phyloP scores from a whole-genome alignment of 2,113 vertebrate species.

The Galemys pyrenaicus region DNA sequence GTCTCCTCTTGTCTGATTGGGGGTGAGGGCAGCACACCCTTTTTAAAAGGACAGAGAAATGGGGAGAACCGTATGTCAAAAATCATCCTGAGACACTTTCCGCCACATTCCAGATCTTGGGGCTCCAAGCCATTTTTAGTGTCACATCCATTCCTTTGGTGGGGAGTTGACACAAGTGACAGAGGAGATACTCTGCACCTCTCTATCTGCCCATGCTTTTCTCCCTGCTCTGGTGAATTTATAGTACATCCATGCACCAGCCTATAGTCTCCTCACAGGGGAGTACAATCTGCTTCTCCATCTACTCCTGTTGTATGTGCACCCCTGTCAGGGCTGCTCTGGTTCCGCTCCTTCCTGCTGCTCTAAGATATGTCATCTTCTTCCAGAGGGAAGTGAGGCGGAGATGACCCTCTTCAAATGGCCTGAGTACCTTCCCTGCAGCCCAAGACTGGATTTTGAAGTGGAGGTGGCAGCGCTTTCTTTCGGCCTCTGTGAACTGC shows the following conservation, averaged over 20 bases:
- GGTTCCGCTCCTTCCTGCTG: not conserved
- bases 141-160: not conserved
- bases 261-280: not conserved
- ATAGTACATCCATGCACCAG: not conserved
- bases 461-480: not conserved
- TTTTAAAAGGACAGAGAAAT: not conserved
- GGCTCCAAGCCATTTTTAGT: not conserved
- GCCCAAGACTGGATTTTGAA: not conserved
- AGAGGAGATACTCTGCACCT: not conserved
- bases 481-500: not conserved
- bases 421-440: not conserved
- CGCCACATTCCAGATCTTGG: not conserved
- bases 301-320: not conserved
- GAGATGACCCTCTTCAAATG: not conserved
- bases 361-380: not conserved
- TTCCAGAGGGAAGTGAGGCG: not conserved
- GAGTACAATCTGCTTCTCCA: not conserved
- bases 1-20: not conserved
- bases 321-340: not conserved
- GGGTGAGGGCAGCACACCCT: not conserved
- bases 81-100: not conserved
- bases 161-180: accelerated
- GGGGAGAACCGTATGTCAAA: not conserved
- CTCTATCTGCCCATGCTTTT: not conserved
- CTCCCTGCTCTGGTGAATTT: not conserved